Evolutionary conservation across 1,140 invertebrate genomes (phyloP), one percentile per base, ranked within the genome.

Genomic region (Lucilia cuprina): DNA sequence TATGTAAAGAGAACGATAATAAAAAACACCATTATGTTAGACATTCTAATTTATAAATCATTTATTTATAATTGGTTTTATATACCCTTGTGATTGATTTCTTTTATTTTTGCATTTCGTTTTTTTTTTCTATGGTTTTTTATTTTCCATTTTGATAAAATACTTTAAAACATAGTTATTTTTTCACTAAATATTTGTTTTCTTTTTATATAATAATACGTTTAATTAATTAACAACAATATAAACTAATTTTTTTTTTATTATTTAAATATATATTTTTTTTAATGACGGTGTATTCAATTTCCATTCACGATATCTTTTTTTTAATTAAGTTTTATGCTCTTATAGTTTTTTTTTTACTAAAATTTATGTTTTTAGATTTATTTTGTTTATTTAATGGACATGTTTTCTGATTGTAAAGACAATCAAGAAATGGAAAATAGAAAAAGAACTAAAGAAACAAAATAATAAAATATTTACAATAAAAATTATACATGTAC

Each of bases 221-320:
- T 80, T 49, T 41, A 83, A 60, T 83, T 83, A 83, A 83, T 83
- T 74, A 70, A 74, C 82, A 83, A 70, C 82, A 83, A 83, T 83
- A 70, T 60, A 70, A 83, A 35, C 82, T 65, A 83, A 83, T 35
- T 30, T 74, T 4, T 70, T 70, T 83, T 83, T 30, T 83, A 30
- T 65, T 70, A 25, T 55, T 82, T 30, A 30, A 34, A 55, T 82
- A 82, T 82, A 82, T 82, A 17, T 41, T n/a, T 25, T n/a, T 65
- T 70, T 83, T 30, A 70, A 83, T 83, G 50, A 70, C 82, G 65
- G 50, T 83, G 50, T 83, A 83, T 83, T 83, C 21, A 70, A 83
- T 83, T 83, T 83, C 77, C 77, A 80, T 80, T 80, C 41, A 80
- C 77, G 77, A 80, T 50, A 80, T 80, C 3, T 77, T 13, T 74